Base-by-base conservation (phyloP, 1,140 invertebrate species). In the Drosophila obscura region DNA sequence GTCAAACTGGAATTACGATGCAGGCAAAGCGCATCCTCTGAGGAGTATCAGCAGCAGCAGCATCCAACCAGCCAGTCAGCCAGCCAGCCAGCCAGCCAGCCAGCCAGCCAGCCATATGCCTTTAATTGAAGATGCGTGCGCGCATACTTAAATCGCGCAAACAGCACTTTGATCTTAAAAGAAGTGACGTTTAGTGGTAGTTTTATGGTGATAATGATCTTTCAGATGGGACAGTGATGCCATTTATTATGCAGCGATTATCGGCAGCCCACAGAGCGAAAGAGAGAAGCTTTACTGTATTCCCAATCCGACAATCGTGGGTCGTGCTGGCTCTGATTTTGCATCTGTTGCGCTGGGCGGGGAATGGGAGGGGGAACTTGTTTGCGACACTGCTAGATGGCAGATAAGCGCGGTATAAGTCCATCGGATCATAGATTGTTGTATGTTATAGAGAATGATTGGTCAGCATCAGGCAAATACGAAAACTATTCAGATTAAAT, bases 161-260 rank as follows among this genome's bases (percentile, higher is more conserved):
- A 91, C 89, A 90, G 72, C 88, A 89, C 88, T 91, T 90, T 91
- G 89, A 90, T 91, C 88, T 91, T 91, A 89, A 89, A 80, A 89
- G 81, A 91, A 90, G 88, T 91, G 89, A 91, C 89, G 83, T 89
- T 89, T 90, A 90, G 83, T 89, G 83, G 88, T 88, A 85, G 84
- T 91, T 91, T 77, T 82, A 77, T 74, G 78, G 73, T 81, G 89
- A 91, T 91, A 90, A 90, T 81, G 83, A 91, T 91, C 88, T 88
- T 75, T 73, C 56, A 19, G 75, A 82, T 88, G 89, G 83, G 83
- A 90, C 89, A 90, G 82, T 81, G 82, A 88, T 87, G 79, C 78
- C 83, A 85, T 85, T 85, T 85, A 85, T 85, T 85, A 84, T 85
- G 67, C 80, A 77, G 60, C 77, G 80, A 84, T 84, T 80, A 80